Evolutionary conservation across 2,888 invertebrate species (phyloP), one percentile per base, ranked within the genome.

Genomic region (Aradus depressus): DNA sequence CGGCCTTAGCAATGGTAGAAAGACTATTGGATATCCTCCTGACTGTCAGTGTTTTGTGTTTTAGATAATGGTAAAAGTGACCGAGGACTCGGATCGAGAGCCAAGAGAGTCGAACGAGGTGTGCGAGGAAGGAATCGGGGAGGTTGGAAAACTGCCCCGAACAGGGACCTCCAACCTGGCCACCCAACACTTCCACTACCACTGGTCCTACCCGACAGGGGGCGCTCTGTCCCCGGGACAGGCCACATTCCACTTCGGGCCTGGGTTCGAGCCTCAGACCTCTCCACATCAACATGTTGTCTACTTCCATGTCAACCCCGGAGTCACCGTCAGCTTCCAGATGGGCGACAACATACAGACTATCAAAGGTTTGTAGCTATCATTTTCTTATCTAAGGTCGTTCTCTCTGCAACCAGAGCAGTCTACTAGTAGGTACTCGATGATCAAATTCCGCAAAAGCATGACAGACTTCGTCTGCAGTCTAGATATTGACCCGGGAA

Each of bases 301-400:
- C 58, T 75, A 80, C 62, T 76, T 84, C 63, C 84, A 84, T 67
- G 77, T 84, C 60, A 79, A 81, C 68, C 79, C 80, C 10, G 84
- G 84, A n/a, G 81, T 84, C 62, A 79, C 80, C 21, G 79, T 85
- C 65, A 79, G 80, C 59, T 78, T 85, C 62, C 76, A 81, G 67
- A 77, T 82, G 63, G 81, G 81, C 61, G 83, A 83, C 62, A 79
- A 79, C 65, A 72, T 81, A 60, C 83, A 84, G 68, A 74, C 82
- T 61, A 77, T 84, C 62, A 75, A 79, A 77, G 84, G 84, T 84
- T 70, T 74, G 76, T 69, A 6, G 18, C 21, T 1, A 10, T 37
- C 8, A 10, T 10, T 28, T 6, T 28, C 6, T 10, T 28, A 28
- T 10, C 10, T 28, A 10, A 28, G 28, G 28, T 28, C 28, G 31